Percentiles rank a stretch among this genome's conserved stretches.
Evolutionary conservation across 2,113 vertebrate genomes (phyloP).

Genomic region (Chaetura pelagica): DNA sequence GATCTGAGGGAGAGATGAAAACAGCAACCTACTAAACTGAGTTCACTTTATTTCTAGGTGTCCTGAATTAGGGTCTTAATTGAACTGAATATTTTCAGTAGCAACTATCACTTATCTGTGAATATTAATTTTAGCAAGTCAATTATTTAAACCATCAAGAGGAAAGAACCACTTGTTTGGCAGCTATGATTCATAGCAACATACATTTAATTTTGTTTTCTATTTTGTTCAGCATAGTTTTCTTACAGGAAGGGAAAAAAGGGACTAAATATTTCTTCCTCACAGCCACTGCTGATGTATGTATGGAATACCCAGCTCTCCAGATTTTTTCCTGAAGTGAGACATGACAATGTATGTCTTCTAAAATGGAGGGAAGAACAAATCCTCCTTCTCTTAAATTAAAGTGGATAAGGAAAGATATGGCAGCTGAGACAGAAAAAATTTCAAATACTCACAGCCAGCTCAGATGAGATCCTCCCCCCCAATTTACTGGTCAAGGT

Average conservation of each 20-base stretch:
- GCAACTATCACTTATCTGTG: neutral
- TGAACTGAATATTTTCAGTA: slow-evolving; percentile 39
- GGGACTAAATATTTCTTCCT: neutral
- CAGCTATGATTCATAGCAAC: neutral
- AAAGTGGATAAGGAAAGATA: neutral
- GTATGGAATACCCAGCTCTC: neutral
- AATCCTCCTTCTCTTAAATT: neutral
- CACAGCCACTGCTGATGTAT: neutral
- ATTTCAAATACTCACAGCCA: neutral
- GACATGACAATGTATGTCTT: neutral
- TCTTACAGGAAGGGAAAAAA: neutral
- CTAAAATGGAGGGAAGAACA: neutral
- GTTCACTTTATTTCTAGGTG: neutral
- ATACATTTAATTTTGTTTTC: slow-evolving; percentile 5
- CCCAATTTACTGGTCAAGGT: neutral
- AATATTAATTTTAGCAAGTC: slow-evolving; percentile 60
- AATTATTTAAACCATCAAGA: slow-evolving; percentile 63
- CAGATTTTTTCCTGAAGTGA: neutral
- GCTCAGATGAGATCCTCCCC: neutral
- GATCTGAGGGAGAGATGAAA: neutral
- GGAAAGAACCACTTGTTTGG: slow-evolving; percentile 42
- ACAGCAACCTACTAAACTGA: neutral
- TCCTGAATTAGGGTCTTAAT: neutral
- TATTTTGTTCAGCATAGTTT: neutral
- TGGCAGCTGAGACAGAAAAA: neutral